Conservation (phyloP, 2,113 vertebrate species). For the Heloderma charlesbogerti region DNA sequence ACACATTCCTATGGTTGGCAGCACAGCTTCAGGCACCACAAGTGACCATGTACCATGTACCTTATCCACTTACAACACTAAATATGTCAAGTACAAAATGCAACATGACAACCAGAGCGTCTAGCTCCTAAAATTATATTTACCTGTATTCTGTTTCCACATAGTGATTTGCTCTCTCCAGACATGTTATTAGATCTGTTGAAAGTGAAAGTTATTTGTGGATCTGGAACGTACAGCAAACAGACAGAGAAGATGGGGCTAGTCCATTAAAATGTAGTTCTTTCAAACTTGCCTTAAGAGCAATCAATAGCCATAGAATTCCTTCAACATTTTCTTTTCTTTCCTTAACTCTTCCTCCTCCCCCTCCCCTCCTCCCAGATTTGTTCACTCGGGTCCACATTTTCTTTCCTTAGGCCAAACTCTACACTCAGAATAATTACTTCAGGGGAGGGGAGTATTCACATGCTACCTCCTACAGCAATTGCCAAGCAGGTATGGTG, state of each 20-base stretch:
- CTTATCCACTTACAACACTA: conserved; percentile 1
- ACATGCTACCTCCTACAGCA: neutral
- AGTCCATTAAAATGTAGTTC: conserved; percentile 34
- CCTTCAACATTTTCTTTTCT: conserved; percentile 13
- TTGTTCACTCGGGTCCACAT: neutral
- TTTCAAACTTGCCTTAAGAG: neutral
- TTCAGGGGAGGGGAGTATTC: neutral
- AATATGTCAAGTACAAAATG: conserved; percentile 17
- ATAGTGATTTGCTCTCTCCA: conserved; percentile 84
- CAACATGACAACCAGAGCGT: conserved; percentile 29
- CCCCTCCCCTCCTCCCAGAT: neutral
- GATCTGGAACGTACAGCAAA: conserved; percentile 9
- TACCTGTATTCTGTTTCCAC: conserved; percentile 83
- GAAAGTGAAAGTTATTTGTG: conserved; percentile 61
- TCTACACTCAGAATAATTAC: neutral
- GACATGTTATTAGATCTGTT: conserved; percentile 88
- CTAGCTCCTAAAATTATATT: conserved; percentile 44
- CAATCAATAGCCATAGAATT: neutral
- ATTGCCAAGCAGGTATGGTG: neutral
- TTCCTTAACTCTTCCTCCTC: neutral
- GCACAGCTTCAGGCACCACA: neutral
- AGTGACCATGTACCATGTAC: neutral
- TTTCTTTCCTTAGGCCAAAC: neutral
- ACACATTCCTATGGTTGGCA: conserved; percentile 17
- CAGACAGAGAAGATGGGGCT: conserved; percentile 34